Percentiles rank a stretch among this genome's conserved stretches.
Conservation (phyloP, 2,888 invertebrate genomes). For the Leptogaster cylindrica region DNA sequence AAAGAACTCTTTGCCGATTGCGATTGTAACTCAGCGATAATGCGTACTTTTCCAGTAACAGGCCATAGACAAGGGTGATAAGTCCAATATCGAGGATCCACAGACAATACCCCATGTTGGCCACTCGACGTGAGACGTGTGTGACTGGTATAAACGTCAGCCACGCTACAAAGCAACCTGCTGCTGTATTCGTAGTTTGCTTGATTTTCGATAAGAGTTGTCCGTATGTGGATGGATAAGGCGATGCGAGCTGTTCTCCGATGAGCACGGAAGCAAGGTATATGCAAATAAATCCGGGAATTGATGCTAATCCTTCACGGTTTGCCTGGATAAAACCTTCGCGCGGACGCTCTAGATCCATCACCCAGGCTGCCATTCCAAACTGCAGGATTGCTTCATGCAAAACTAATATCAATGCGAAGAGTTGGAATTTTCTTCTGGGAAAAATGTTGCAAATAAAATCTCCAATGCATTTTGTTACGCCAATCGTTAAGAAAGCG, state of each 20-base stretch:
- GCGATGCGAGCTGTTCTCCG: not conserved
- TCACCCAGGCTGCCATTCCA: conserved; percentile 75
- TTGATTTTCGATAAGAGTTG: not conserved
- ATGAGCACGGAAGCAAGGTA: conserved; percentile 77
- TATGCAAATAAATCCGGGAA: conserved; percentile 82
- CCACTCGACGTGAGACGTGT: not conserved
- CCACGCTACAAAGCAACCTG: not conserved
- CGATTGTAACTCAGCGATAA: not conserved
- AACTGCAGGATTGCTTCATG: conserved; percentile 72
- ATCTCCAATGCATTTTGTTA: conserved; percentile 77
- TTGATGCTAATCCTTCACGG: conserved; percentile 87
- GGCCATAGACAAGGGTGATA: conserved; percentile 64
- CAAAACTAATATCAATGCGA: conserved; percentile 64
- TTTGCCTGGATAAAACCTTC: conserved; percentile 78
- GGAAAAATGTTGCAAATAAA: conserved; percentile 55
- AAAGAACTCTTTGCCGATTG: not conserved
- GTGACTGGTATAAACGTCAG: not conserved
- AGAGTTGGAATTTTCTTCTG: conserved; percentile 54
- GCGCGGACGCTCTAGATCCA: conserved; percentile 66
- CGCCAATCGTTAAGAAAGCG: conserved; percentile 92
- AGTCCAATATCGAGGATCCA: conserved; percentile 55
- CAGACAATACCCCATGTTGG: conserved; percentile 11
- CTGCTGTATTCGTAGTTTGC: not conserved
- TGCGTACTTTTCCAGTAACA: conserved; percentile 56
- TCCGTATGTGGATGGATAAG: too few relatives aligned